These are phyloP conservation scores for Watsonalla binaria DNA, from an alignment of 2,888 invertebrate genomes.

Conservation along the genomic window DNA sequence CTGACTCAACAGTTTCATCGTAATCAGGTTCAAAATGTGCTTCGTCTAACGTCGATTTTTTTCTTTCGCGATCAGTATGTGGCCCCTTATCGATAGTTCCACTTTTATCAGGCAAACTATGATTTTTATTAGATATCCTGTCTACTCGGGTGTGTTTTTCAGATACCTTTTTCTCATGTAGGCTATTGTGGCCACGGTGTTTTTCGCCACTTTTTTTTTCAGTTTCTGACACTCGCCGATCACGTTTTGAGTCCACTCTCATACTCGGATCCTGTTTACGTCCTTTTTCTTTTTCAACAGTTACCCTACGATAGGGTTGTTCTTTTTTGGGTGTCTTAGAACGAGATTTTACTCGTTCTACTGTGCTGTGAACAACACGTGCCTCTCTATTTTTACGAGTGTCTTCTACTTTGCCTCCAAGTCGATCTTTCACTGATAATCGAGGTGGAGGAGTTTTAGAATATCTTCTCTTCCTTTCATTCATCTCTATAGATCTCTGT, in stretches of 20 bases:
- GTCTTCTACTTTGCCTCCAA: slow-evolving; percentile 87
- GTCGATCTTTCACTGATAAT: slow-evolving; percentile 87
- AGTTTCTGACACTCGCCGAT: slow-evolving; percentile 44
- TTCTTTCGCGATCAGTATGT: slow-evolving; percentile 70
- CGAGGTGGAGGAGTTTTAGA: slow-evolving; percentile 80
- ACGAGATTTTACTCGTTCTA: slow-evolving; percentile 75
- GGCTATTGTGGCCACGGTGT: slow-evolving; percentile 35
- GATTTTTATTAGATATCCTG: slow-evolving; percentile 28
- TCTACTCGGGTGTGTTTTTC: slow-evolving; percentile 47
- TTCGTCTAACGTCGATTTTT: slow-evolving; percentile 84
- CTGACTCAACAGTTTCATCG: slow-evolving; percentile 80
- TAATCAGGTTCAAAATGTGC: slow-evolving; percentile 87
- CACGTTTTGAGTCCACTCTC: slow-evolving; percentile 44
- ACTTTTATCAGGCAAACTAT: slow-evolving; percentile 30
- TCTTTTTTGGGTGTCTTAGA: slow-evolving; percentile 74
- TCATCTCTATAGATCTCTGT: slow-evolving; percentile 66
- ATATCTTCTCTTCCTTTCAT: slow-evolving; percentile 61
- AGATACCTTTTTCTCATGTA: slow-evolving; percentile 38
- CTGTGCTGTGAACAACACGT: slow-evolving; percentile 73
- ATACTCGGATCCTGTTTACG: slow-evolving; percentile 50
- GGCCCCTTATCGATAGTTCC: slow-evolving; percentile 27
- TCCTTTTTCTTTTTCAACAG: slow-evolving; percentile 67
- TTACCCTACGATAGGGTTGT: slow-evolving; percentile 68
- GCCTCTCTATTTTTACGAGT: slow-evolving; percentile 73
- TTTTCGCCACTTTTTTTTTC: slow-evolving; percentile 38